These are phyloP conservation scores for Acanthurus tractus DNA, from an alignment of 2,797 vertebrate species.

Conservation along the genomic window DNA sequence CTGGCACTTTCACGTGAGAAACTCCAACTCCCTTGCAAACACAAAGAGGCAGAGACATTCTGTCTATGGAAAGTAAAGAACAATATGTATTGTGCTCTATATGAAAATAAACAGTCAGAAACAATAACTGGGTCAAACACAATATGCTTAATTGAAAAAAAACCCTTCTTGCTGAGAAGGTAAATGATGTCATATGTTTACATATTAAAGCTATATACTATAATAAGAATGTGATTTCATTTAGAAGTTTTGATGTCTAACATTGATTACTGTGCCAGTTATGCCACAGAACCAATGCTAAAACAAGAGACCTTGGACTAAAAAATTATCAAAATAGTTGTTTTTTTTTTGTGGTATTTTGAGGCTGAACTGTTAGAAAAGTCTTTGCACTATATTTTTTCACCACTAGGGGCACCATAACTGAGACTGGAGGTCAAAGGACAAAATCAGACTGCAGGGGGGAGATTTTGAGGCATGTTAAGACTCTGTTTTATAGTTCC, in stretches of 20 bases:
- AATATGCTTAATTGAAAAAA: conserved; percentile 23
- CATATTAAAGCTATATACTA: conserved; percentile 19
- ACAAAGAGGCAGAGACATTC: conserved; percentile 25
- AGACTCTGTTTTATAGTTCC: conserved; percentile 1
- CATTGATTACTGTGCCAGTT: not conserved
- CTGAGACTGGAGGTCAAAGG: conserved; percentile 66
- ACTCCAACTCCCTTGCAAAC: conserved; percentile 1
- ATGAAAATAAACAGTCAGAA: conserved; percentile 40
- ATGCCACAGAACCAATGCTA: not conserved
- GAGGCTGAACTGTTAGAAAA: not conserved
- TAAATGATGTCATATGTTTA: conserved; percentile 10
- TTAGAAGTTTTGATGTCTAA: conserved; percentile 3
- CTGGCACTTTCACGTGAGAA: conserved; percentile 33
- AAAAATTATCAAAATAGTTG: conserved; percentile 7
- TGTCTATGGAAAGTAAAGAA: conserved; percentile 16
- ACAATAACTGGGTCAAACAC: conserved; percentile 30
- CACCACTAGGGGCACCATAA: conserved; percentile 55
- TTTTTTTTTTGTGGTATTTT: not conserved
- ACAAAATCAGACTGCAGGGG: not conserved
- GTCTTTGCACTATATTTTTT: conserved; percentile 27
- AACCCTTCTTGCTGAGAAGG: not conserved
- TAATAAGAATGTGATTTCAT: not conserved
- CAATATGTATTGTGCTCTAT: conserved; percentile 45
- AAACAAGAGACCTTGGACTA: not conserved
- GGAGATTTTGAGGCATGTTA: not conserved